Evolutionary conservation across 2,888 invertebrate species (phyloP), one percentile per base, ranked within the genome.

Genomic region (Polyommatus icarus): DNA sequence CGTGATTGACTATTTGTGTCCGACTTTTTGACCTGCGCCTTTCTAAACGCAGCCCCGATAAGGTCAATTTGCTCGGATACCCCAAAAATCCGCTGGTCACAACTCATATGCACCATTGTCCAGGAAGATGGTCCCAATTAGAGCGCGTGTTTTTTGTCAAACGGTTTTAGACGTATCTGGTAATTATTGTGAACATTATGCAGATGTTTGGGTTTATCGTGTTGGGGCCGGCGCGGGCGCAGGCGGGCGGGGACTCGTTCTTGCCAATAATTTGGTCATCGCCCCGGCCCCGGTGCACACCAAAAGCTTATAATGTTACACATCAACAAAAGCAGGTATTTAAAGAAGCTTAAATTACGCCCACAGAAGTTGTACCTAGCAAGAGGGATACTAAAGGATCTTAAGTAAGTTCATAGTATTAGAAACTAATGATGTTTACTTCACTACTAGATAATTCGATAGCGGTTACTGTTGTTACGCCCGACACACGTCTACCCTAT

Each of bases 1-100:
- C 92, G 90, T 93, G 92, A 93, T 93, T 92, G 93, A 93, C 93
- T 93, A 93, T 93, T 92, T 91, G 92, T 91, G 87, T 89, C 89
- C 87, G 84, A 88, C 86, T 88, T 88, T 89, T 85, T 86, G 87
- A 90, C 87, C 88, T 89, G 90, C 88, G 88, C 88, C 86, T 87
- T 88, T 87, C 87, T 85, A 87, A 87, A 85, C 84, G 79, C 78
- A 78, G 77, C 80, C 67, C 78, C 67, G 78, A 77, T 71, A 79
- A 75, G 50, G 75, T 75, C 46, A 15, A 75, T 75, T 50, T 24
- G 24, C 12, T 46, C 40, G 18, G 15, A 71, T 71, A 24, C 12
- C 3, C 67, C 67, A 67, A 32, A 59, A 61, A 24, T 24, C 61
- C 4, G 15, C 67, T 18, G 54, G 54, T 54, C 54, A 54, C 54